Conservation (phyloP, 2,113 vertebrate genomes). For the Tamias sibiricus region DNA sequence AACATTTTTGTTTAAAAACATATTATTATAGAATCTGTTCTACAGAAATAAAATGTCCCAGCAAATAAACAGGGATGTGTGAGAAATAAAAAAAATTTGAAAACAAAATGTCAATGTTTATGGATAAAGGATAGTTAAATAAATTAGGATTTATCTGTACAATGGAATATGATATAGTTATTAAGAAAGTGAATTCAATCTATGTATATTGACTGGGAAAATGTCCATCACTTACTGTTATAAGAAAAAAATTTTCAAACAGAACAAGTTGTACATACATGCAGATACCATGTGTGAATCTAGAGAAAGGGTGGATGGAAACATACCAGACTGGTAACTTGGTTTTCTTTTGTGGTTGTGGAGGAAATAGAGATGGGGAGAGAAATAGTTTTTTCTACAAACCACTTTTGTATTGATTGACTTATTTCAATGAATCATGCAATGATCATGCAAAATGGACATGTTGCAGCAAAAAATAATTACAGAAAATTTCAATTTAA, state of each 20-base stretch:
- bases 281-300: background rate
- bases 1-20: conserved; percentile 32
- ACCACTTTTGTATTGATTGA: background rate
- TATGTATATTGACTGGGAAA: background rate
- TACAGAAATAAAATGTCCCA: conserved; percentile 11
- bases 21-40: conserved; percentile 31
- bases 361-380: background rate
- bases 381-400: conserved; percentile 18
- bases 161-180: background rate
- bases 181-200: background rate
- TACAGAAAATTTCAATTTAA: background rate
- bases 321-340: background rate
- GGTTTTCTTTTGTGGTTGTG: background rate
- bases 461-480: background rate
- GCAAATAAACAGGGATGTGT: conserved; percentile 2
- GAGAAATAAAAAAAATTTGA: background rate
- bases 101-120: conserved; percentile 11
- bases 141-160: background rate
- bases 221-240: background rate
- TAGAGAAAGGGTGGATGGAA: background rate
- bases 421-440: background rate
- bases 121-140: background rate
- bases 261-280: background rate
- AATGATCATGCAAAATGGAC: background rate
- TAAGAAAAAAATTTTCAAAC: background rate